A percentile compares a stretch with the other conserved stretches of the same genome.
Evolutionary conservation across 35 echinoderm and acorn worm genomes (phyloP).

Genomic region (Ophiothrix spiculata): DNA sequence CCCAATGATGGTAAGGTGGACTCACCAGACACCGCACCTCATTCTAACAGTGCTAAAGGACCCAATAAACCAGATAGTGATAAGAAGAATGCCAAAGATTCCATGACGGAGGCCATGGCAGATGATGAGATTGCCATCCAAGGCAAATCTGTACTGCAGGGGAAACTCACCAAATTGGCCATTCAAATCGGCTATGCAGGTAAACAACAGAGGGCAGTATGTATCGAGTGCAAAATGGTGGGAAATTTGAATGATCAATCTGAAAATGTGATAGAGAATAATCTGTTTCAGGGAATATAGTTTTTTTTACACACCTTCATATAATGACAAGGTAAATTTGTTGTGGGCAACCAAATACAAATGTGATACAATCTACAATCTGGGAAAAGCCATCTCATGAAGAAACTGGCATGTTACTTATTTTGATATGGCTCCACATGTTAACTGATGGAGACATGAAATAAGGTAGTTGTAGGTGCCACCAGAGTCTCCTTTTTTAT

Average conservation of each 20-base stretch:
- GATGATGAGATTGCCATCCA: conserved; percentile 32
- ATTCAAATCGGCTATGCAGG: conserved; percentile 99
- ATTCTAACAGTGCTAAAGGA: conserved; percentile 39
- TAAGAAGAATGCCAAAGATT: conserved; percentile 18
- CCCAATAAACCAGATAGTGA: background rate
- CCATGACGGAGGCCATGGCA: conserved; percentile 17
- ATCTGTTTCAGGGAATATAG: too few species aligned
- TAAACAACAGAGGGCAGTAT: conserved; percentile 21
- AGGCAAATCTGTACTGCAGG: conserved; percentile 90
- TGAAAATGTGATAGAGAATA: too few species aligned
- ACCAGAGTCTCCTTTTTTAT: too few species aligned
- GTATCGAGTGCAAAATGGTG: too few species aligned
- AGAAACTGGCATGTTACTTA: too few species aligned
- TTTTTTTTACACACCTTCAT: too few species aligned
- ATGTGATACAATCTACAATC: conserved; percentile 25
- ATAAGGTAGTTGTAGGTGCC: too few species aligned
- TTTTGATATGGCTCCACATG: too few species aligned
- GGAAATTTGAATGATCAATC: conserved; percentile 34
- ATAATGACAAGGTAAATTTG: too few species aligned
- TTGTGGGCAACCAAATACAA: too few species aligned
- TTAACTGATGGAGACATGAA: too few species aligned
- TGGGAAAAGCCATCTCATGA: conserved; percentile 24
- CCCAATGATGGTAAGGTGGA: conserved; percentile 49
- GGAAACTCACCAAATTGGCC: conserved; percentile 93
- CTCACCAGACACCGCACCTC: conserved; percentile 41